Evolutionary conservation across 2,888 invertebrate species (phyloP).

Genomic region (Temnothorax rugatulus): DNA sequence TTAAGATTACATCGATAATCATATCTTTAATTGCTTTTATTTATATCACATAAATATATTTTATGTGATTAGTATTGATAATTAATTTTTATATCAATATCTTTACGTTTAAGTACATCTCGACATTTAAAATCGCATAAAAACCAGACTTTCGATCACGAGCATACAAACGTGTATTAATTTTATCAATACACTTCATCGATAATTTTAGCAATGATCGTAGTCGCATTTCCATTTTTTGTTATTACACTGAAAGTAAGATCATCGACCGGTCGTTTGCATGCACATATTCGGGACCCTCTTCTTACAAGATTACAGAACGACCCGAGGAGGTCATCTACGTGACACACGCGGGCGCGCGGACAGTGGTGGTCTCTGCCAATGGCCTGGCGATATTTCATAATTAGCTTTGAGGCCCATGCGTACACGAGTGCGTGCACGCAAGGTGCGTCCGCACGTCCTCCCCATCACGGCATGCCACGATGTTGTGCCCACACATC

Average conservation of each 20-base stretch:
- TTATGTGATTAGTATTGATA: background rate
- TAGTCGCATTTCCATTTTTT: background rate
- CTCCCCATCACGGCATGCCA: constrained; percentile 76
- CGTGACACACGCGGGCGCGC: constrained; percentile 69
- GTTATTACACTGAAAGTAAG: background rate
- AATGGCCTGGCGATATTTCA: constrained; percentile 82
- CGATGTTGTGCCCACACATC: constrained; percentile 81
- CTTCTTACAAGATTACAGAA: constrained; percentile 48
- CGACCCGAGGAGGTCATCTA: constrained; percentile 65
- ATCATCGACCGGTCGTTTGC: constrained; percentile 56
- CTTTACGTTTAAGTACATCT: background rate
- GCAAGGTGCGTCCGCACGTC: constrained; percentile 59
- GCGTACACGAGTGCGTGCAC: constrained; percentile 63
- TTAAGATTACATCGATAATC: background rate
- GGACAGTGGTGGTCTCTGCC: constrained; percentile 75
- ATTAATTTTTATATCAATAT: background rate
- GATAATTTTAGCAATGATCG: background rate
- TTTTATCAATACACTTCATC: background rate
- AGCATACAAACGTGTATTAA: background rate
- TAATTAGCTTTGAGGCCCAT: constrained; percentile 82
- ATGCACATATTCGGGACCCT: constrained; percentile 38
- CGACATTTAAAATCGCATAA: background rate
- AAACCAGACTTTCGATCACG: background rate
- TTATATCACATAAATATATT: constrained; percentile 37
- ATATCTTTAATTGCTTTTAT: constrained; percentile 51